These are phyloP conservation scores for Galeopsomyia nigrocyanea DNA, from an alignment of 2,888 invertebrate genomes.

Conservation along the genomic window DNA sequence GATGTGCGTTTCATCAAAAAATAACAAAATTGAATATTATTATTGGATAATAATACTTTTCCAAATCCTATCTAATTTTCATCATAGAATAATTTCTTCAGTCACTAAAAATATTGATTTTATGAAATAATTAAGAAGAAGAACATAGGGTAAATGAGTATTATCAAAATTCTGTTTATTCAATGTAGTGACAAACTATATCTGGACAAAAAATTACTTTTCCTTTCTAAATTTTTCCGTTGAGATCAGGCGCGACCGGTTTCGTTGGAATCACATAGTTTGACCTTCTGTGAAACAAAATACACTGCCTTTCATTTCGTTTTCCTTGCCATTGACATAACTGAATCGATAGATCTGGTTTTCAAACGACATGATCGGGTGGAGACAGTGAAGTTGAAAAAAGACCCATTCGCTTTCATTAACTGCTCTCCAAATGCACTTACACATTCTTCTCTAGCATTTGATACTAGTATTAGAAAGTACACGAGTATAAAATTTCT, in stretches of 20 bases:
- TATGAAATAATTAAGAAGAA: background rate
- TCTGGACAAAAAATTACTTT: conserved; percentile 41
- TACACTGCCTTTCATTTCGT: background rate
- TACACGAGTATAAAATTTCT: background rate
- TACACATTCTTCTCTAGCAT: background rate
- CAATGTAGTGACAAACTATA: too few relatives aligned
- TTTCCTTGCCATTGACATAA: background rate
- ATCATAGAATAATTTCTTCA: too few relatives aligned
- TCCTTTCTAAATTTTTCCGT: conserved; percentile 64
- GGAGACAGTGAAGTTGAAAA: background rate
- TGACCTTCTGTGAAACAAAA: conserved; percentile 3
- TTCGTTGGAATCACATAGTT: background rate
- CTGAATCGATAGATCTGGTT: conserved; percentile 12
- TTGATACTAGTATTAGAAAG: conserved; percentile 36
- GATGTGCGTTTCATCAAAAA: too few relatives aligned
- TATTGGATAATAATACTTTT: too few relatives aligned
- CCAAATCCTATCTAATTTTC: too few relatives aligned
- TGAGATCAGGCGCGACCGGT: conserved; percentile 25
- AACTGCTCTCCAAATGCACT: background rate
- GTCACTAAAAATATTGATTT: too few relatives aligned
- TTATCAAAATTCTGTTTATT: conserved; percentile 17
- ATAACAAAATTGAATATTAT: too few relatives aligned
- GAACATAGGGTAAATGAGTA: background rate
- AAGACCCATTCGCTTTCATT: conserved; percentile 13
- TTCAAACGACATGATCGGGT: conserved; percentile 6